A percentile compares a stretch with the other conserved stretches of the same genome.
phyloP scores from a whole-genome alignment of 1,140 invertebrate species.

The Eupristina koningsbergeri region DNA sequence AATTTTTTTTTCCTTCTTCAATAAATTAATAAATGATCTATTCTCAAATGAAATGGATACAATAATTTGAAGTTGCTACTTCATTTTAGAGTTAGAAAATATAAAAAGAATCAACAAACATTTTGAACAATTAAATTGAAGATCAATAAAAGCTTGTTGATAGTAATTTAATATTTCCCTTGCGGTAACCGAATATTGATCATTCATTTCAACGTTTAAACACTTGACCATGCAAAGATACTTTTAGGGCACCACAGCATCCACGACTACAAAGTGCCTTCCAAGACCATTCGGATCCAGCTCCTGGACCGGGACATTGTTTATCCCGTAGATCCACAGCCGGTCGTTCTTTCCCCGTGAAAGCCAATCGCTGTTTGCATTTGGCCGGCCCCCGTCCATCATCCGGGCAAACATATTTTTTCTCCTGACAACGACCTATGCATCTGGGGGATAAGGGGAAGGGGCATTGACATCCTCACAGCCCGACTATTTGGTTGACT shows the following conservation, averaged over 20 bases:
- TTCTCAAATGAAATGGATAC: too few relatives aligned
- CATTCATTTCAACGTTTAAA: not conserved
- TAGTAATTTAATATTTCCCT: not conserved
- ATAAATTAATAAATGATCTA: too few relatives aligned
- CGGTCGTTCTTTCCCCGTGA: constrained; percentile 5
- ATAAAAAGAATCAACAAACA: too few relatives aligned
- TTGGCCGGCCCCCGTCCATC: constrained; percentile 1
- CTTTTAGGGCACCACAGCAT: not conserved
- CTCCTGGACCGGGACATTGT: not conserved
- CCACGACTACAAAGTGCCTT: too few relatives aligned
- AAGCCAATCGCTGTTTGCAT: constrained; percentile 33
- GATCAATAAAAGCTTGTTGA: too few relatives aligned
- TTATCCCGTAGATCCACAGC: not conserved
- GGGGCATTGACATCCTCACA: too few relatives aligned
- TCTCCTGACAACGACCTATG: not conserved
- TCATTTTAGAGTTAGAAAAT: too few relatives aligned
- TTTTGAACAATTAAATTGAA: too few relatives aligned
- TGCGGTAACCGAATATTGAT: too few relatives aligned
- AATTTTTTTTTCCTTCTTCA: too few relatives aligned
- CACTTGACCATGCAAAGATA: not conserved
- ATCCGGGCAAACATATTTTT: not conserved
- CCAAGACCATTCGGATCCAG: too few relatives aligned
- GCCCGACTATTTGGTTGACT: not conserved
- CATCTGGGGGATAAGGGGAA: not conserved
- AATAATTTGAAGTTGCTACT: too few relatives aligned